Percentiles rank a stretch among this genome's conserved stretches.
phyloP scores from a whole-genome alignment of 2,888 invertebrate genomes.

The Nebria brevicollis region DNA sequence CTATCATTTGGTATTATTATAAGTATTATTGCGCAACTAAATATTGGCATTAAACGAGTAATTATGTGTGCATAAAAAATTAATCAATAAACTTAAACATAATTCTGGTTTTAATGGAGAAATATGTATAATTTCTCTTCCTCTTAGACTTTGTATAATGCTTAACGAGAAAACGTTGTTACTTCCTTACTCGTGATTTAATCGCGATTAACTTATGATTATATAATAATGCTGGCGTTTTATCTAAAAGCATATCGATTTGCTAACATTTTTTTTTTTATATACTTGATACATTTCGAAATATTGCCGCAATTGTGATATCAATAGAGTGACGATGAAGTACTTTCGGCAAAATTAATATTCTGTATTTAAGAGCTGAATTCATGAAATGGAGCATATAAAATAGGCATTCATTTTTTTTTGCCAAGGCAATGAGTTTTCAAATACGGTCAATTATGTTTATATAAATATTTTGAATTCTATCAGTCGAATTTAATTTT shows the following conservation, averaged over 20 bases:
- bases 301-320: conserved; percentile 36
- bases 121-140: background rate
- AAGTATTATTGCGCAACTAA: no score
- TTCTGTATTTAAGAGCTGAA: background rate
- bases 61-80: no score
- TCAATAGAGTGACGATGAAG: conserved; percentile 35
- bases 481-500: no score
- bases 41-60: no score
- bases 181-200: no score
- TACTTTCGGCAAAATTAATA: background rate
- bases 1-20: no score
- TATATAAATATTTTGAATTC: no score
- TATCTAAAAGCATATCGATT: background rate
- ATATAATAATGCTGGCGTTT: no score
- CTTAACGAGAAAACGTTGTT: background rate
- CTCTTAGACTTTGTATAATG: background rate
- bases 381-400: background rate
- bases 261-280: background rate
- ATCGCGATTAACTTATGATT: no score
- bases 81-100: no score
- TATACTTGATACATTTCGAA: background rate
- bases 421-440: no score
- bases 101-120: background rate
- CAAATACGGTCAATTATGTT: no score
- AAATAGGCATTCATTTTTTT: background rate